Conservation (phyloP, 1,140 invertebrate genomes). For the Lysiphlebus fabarum region DNA sequence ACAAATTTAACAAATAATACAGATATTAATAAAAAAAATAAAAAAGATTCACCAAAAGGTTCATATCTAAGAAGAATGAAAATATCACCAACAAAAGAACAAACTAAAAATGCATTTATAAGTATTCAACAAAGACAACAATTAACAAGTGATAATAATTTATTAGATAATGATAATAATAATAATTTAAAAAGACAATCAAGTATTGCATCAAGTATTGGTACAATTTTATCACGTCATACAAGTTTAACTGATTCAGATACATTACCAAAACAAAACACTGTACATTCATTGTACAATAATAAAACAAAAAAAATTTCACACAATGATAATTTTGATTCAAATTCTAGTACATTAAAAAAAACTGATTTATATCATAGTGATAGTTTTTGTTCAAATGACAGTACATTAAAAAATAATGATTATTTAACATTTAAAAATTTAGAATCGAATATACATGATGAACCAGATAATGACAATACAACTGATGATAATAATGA, state of each 20-base stretch:
- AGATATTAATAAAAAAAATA: conserved; percentile 3
- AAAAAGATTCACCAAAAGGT: conserved; percentile 24
- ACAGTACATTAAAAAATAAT: conserved; percentile 29
- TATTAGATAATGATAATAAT: conserved; percentile 26
- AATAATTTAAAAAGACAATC: conserved; percentile 28
- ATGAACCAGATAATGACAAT: conserved; percentile 23
- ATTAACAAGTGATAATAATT: conserved; percentile 2
- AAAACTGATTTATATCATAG: conserved; percentile 22
- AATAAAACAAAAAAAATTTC: conserved; percentile 20
- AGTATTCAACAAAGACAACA: not conserved
- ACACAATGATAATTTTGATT: conserved; percentile 27
- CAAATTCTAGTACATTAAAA: conserved; percentile 29
- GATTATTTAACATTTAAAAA: conserved; percentile 24
- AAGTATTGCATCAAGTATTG: conserved; percentile 32
- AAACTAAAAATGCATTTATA: conserved; percentile 40
- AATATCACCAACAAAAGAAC: conserved; percentile 51
- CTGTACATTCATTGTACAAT: conserved; percentile 15
- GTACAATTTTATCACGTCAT: conserved; percentile 36
- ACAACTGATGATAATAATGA: conserved; percentile 25
- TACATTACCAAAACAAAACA: conserved; percentile 25
- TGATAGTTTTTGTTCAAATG: conserved; percentile 34
- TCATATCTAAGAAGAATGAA: conserved; percentile 48
- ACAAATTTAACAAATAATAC: conserved; percentile 23
- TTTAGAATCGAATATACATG: conserved; percentile 9
- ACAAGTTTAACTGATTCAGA: conserved; percentile 32